Evolutionary conservation across 1,140 invertebrate genomes (phyloP), one percentile per base, ranked within the genome.

Genomic region (Medauroidea extradentata): DNA sequence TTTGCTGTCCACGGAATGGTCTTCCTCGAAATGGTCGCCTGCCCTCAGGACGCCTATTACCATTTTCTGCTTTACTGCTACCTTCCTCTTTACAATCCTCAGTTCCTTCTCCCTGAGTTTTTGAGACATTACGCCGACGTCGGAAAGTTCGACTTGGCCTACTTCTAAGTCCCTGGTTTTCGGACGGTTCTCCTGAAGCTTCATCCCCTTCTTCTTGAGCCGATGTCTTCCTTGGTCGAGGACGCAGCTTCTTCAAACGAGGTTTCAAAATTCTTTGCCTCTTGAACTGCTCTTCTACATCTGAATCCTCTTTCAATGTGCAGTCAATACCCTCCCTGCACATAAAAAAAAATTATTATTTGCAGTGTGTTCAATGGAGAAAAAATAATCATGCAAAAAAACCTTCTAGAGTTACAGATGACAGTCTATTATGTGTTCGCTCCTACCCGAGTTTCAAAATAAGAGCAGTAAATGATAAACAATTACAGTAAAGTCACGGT

Each of bases 221-320:
- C 71, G 70, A 57, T 61, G 64, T 46, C 64, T 68, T 44, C 68
- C 69, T 25, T 73, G 41, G 41, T 0, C 73, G 65, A 64, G 73
- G 65, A 18, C 52, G 53, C 29, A 11, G 29, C 29, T 34, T 39
- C 11, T 23, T 54, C 53, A 41, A 39, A 34, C 59, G 38, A 21
- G 55, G 50, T 25, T 62, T 61, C 55, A 41, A 34, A 0, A 73
- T 66, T 65, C 74, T 66, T 18, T 11, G n/a, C 5, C 19, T 18
- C 53, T 3, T 25, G 27, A 23, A 19, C 49, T 48, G 25, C 61
- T 63, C 55, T 69, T 84, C 82, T 16, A 82, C 73, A 64, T 86
- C 84, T 39, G 84, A 83, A 69, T 87, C 85, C 66, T 83, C 82
- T 63, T 87, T 86, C 63, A 88, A 66, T 16, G 73, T 69, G 60